Evolutionary conservation across 1,140 invertebrate genomes (phyloP).

Genomic region (Drosophila baimaii): DNA sequence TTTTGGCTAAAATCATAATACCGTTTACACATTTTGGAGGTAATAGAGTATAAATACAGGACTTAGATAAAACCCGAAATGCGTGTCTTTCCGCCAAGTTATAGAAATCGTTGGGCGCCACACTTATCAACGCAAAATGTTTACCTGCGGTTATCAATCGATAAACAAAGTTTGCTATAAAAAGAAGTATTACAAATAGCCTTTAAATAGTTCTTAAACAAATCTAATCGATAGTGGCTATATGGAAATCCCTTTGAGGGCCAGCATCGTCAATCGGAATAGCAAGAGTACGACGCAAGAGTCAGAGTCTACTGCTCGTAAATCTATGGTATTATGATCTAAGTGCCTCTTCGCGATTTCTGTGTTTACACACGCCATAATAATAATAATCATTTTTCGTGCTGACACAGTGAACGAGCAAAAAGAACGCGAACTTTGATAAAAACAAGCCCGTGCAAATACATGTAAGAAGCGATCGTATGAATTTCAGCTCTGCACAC

Average conservation of each 20-base stretch:
- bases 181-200: conserved; percentile 12
- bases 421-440: conserved; percentile 34
- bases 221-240: background rate
- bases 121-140: conserved; percentile 3
- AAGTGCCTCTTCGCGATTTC: conserved; percentile 42
- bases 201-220: background rate
- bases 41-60: background rate
- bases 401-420: conserved; percentile 42
- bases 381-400: conserved; percentile 41
- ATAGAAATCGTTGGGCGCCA: conserved; percentile 8
- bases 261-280: conserved; percentile 9
- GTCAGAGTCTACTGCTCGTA: conserved; percentile 19
- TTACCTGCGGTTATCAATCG: conserved; percentile 9
- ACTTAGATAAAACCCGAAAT: too few relatives aligned
- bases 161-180: conserved; percentile 15
- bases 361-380: conserved; percentile 54
- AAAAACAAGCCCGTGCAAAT: conserved; percentile 56
- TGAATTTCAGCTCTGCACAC: conserved; percentile 36
- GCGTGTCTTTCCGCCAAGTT: background rate
- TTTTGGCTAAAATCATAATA: too few relatives aligned
- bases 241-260: background rate
- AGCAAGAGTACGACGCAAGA: conserved; percentile 2
- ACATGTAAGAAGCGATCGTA: conserved; percentile 49
- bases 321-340: conserved; percentile 45
- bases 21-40: too few relatives aligned